Evolutionary conservation across 2,113 vertebrate genomes (phyloP), one percentile per base, ranked within the genome.

Genomic region (Xyrauchen texanus): DNA sequence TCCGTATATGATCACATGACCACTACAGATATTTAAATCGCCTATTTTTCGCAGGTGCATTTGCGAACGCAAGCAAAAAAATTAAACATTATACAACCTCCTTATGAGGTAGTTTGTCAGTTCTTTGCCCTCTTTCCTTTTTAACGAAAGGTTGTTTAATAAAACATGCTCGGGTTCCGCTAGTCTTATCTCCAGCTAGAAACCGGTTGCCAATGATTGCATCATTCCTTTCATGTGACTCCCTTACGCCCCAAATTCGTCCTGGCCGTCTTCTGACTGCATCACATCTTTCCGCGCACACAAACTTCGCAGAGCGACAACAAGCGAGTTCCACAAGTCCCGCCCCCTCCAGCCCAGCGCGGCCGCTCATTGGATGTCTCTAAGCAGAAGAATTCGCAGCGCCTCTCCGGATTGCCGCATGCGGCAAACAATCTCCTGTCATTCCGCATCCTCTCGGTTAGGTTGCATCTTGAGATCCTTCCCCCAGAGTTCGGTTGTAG

Each of bases 141-240:
- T 90, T 89, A 94, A 90, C 92, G 90, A 91, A 84, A 91, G 87
- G 85, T 88, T 93, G 90, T 92, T 94, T 91, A 94, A 94, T 94
- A 94, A 94, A 94, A 93, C 93, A 94, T 94, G 92, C 87, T 92
- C 89, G 88, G 91, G 87, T 90, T 93, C 91, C 90, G 92, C 92
- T 91, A 90, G 92, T 93, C 91, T 94, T 93, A 93, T 94, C 92
- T 91, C 91, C 88, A 88, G 91, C 91, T 93, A 90, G 93, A 94
- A 94, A 94, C 86, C 82, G 90, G 93, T 94, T 94, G 93, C 93
- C 93, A 94, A 92, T 89, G 89, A 92, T 94, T 94, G 93, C 93
- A 94, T 94, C 93, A 94, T 93, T 93, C 92, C 92, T 93, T 94
- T 93, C 92, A 94, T 93, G 92, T 93, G 92, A 93, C 93, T 93